These are phyloP conservation scores for Pseudopleuronectes americanus DNA, from an alignment of 2,797 vertebrate species.

Conservation along the genomic window DNA sequence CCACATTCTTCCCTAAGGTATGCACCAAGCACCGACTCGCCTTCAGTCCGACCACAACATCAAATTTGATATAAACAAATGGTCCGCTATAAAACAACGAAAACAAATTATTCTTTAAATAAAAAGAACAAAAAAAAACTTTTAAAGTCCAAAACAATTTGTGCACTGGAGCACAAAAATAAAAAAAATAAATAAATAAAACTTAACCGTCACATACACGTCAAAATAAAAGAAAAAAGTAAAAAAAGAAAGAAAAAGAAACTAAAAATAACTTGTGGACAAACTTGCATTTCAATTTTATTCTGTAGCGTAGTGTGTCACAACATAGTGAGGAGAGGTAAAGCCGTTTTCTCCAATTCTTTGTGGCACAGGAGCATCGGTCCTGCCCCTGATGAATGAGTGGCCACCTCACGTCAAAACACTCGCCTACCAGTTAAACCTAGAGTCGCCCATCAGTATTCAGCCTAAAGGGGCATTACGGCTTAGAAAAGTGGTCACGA, in stretches of 20 bases:
- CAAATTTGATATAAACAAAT: constrained; percentile 70
- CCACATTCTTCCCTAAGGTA: constrained; percentile 68
- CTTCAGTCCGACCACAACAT: constrained; percentile 69
- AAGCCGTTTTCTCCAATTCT: constrained; percentile 35
- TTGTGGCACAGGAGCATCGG: constrained; percentile 34
- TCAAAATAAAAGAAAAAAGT: constrained; percentile 38
- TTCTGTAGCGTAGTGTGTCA: constrained; percentile 49
- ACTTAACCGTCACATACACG: constrained; percentile 43
- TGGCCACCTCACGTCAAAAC: constrained; percentile 31
- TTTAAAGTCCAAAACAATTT: constrained; percentile 87
- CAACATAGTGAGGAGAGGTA: constrained; percentile 32
- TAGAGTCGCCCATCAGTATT: constrained; percentile 11
- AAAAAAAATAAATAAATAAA: constrained; percentile 54
- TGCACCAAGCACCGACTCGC: constrained; percentile 60
- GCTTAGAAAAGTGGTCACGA: constrained; percentile 31
- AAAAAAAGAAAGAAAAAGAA: constrained; percentile 4
- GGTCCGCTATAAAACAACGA: constrained; percentile 84
- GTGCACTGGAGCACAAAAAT: constrained; percentile 79
- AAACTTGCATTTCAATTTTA: constrained; percentile 45
- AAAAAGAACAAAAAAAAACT: constrained; percentile 83
- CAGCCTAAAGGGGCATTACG: constrained; percentile 8
- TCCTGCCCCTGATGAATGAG: constrained; percentile 28
- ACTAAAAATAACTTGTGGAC: constrained; percentile 47
- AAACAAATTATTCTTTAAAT: constrained; percentile 85
- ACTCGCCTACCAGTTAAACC: constrained; percentile 42